Evolutionary conservation across 2,888 invertebrate genomes (phyloP).

Genomic region (Kryphioiulus occultus): DNA sequence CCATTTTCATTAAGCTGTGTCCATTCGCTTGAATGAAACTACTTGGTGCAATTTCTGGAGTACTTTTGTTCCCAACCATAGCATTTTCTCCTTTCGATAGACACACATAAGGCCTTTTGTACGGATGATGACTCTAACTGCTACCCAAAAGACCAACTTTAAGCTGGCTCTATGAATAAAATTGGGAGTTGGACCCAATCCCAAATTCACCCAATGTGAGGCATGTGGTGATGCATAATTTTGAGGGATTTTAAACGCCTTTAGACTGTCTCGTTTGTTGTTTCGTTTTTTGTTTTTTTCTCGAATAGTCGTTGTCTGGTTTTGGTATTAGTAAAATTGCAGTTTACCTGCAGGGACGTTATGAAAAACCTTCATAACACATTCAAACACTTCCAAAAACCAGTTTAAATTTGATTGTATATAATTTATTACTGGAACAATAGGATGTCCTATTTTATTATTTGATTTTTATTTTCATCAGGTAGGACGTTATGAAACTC

Average conservation of each 20-base stretch:
- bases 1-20: constrained; percentile 31
- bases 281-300: not conserved
- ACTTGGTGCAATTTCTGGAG: not conserved
- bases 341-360: no score
- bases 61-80: constrained; percentile 11
- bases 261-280: no score
- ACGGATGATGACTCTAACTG: not conserved
- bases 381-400: no score
- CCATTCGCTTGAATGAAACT: constrained; percentile 25
- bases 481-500: no score
- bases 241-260: no score
- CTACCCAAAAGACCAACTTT: not conserved
- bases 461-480: no score
- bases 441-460: no score
- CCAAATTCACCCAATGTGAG: not conserved
- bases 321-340: no score
- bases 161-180: not conserved
- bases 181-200: not conserved
- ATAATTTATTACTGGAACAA: no score
- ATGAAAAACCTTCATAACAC: no score
- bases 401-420: no score
- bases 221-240: not conserved
- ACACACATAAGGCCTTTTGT: not conserved
- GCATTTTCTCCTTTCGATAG: not conserved
- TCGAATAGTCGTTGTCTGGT: no score